Evolutionary conservation across 37 sponge, comb jelly and placozoan species (phyloP).

Genomic region (Halichondria panicea): DNA sequence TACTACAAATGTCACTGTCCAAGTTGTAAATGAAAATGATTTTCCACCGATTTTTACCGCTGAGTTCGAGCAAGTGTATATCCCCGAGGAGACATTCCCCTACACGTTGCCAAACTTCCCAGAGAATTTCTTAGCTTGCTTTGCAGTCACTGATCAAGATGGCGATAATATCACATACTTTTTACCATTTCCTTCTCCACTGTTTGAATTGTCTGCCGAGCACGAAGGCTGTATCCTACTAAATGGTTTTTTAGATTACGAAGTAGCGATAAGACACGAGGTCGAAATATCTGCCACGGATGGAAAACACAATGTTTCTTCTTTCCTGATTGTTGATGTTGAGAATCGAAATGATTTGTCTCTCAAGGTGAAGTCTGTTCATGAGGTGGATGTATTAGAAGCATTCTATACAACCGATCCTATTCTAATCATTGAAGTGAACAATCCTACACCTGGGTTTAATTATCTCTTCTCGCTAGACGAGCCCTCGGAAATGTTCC

Average conservation of each 20-base stretch:
- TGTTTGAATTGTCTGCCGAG: conserved; percentile 11
- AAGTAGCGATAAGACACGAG: background rate
- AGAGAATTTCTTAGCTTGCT: conserved; percentile 23
- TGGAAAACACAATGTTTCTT: conserved; percentile 10
- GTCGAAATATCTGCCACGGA: conserved; percentile 41
- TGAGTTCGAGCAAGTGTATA: background rate
- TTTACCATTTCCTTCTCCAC: background rate
- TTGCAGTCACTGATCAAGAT: conserved; percentile 39
- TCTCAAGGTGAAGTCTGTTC: conserved; percentile 6
- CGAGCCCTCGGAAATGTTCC: background rate
- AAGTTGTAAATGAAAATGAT: conserved; percentile 37
- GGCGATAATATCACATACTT: conserved; percentile 42
- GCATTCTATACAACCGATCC: conserved; percentile 2
- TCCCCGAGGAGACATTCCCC: conserved; percentile 36
- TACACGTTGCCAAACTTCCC: background rate
- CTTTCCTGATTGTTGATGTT: conserved; percentile 15
- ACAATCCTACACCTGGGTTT: conserved; percentile 7
- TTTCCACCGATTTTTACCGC: conserved; percentile 17
- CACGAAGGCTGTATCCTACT: conserved; percentile 9
- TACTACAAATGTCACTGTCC: conserved; percentile 21
- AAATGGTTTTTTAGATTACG: conserved; percentile 19
- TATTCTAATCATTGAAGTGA: conserved; percentile 15
- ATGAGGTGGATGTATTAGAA: conserved; percentile 21
- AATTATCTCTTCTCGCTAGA: conserved; percentile 21
- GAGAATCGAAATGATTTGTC: conserved; percentile 4